Evolutionary conservation across 30 jellyfish, hydroid and myxozoan genomes (phyloP), one percentile per base, ranked within the genome.

Genomic region (Sanderia malayensis): DNA sequence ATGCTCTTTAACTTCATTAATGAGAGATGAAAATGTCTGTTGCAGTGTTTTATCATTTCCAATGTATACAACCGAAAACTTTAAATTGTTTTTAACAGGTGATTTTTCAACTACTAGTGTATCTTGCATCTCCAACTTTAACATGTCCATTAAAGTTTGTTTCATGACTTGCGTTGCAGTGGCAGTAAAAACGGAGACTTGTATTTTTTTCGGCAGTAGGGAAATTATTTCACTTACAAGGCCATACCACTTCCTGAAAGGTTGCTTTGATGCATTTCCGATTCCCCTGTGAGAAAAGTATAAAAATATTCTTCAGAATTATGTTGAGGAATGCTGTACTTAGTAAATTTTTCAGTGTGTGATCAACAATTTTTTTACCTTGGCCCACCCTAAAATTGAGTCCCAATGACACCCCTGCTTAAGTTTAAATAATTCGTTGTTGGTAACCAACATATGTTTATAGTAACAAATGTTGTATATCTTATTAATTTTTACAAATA

Each of bases 161-260:
- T 41, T 41, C 55, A 41, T 41, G 15, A 41, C 55, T 41, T 41
- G 55, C 55, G 15, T 41, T 41, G 55, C 55, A 41, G 55, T 41
- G n/a, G 55, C 55, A 41, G 55, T 41, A 41, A 41, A 41, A 41
- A 41, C 15, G 55, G 55, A 41, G 55, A 41, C 55, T 41, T 41
- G 8, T 15, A 41, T 8, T n/a, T n/a, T n/a, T n/a, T 6, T 41
- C 55, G 55, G 55, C 55, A 41, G 55, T 41, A 41, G 55, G 55
- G 55, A 41, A 41, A 41, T 41, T 6, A 41, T 41, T 41, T 41
- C 55, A 41, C 15, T 41, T 41, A 41, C 55, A 41, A 41, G 55
- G 55, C 55, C 55, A 41, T 41, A 41, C 55, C 55, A 41, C 55
- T 41, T 41, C 55, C n/a, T n/a, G n/a, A n/a, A n/a, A n/a, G n/a